Evolutionary conservation across 2,113 vertebrate species (phyloP).

Genomic region (Charadrius vociferus): DNA sequence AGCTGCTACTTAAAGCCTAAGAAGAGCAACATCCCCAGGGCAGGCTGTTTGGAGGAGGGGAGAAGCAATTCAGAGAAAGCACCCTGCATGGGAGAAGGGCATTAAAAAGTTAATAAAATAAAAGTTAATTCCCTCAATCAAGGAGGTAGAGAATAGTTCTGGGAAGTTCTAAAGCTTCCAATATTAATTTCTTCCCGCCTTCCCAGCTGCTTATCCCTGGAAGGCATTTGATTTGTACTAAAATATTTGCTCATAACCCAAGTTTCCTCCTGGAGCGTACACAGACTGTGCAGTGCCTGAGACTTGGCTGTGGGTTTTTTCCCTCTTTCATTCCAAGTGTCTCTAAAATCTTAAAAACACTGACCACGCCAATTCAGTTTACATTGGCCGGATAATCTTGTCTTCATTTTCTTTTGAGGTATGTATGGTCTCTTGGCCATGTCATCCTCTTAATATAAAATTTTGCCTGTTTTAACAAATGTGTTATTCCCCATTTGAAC

Average conservation of each 20-base stretch:
- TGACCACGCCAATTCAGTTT: conserved; percentile 31
- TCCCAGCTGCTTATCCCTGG: conserved; percentile 66
- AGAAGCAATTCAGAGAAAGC: not conserved
- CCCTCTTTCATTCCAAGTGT: conserved; percentile 61
- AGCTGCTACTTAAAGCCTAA: conserved; percentile 77
- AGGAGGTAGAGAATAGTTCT: conserved; percentile 51
- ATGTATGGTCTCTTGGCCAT: conserved; percentile 28
- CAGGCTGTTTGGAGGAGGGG: conserved; percentile 42
- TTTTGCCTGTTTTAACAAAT: conserved; percentile 31
- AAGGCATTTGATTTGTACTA: conserved; percentile 71
- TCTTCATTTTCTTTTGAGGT: conserved; percentile 44
- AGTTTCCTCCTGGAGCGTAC: conserved; percentile 60
- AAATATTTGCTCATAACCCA: conserved; percentile 72
- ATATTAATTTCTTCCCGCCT: conserved; percentile 74
- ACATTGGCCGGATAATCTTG: conserved; percentile 37
- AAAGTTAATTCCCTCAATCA: conserved; percentile 78
- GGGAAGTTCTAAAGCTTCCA: conserved; percentile 62
- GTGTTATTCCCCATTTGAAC: conserved; percentile 48
- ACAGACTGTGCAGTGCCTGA: not conserved
- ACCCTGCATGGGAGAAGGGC: conserved; percentile 72
- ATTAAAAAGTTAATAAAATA: conserved; percentile 83
- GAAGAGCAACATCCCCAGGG: conserved; percentile 69
- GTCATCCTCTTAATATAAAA: conserved; percentile 35
- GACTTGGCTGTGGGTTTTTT: conserved; percentile 39
- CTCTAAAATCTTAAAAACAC: conserved; percentile 62